These are phyloP conservation scores for Lithophane semibrunnea DNA, from an alignment of 2,888 invertebrate genomes.

Conservation along the genomic window DNA sequence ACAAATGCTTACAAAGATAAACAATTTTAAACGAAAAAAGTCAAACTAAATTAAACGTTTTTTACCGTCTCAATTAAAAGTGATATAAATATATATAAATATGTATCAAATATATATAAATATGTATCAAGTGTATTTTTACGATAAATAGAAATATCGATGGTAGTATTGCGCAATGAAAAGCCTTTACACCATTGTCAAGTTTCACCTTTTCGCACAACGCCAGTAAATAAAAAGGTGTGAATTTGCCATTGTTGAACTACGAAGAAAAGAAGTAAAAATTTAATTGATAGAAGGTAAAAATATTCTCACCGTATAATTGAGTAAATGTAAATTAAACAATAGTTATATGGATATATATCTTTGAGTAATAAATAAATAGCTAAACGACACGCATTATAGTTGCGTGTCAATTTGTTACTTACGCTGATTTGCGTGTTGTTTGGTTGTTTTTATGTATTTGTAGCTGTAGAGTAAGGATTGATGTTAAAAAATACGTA, in stretches of 20 bases:
- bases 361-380: conserved; percentile 20
- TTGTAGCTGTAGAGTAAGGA: neutral
- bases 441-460: conserved; percentile 15
- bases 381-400: conserved; percentile 13
- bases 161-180: conserved; percentile 23
- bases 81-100: no score
- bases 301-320: conserved; percentile 36
- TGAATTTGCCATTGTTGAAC: conserved; percentile 38
- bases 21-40: no score
- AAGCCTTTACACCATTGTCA: conserved; percentile 18
- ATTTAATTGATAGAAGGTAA: conserved; percentile 14
- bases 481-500: neutral
- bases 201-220: conserved; percentile 56
- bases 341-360: conserved; percentile 2
- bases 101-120: no score
- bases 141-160: neutral
- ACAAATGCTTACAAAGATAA: no score
- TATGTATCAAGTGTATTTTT: neutral
- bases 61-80: neutral
- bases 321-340: conserved; percentile 23
- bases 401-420: conserved; percentile 39
- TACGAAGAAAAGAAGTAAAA: conserved; percentile 33
- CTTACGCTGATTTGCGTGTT: conserved; percentile 17
- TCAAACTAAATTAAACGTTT: neutral
- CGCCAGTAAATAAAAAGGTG: conserved; percentile 50